Conservation (phyloP, 2,888 invertebrate species). For the Homarus gammarus region DNA sequence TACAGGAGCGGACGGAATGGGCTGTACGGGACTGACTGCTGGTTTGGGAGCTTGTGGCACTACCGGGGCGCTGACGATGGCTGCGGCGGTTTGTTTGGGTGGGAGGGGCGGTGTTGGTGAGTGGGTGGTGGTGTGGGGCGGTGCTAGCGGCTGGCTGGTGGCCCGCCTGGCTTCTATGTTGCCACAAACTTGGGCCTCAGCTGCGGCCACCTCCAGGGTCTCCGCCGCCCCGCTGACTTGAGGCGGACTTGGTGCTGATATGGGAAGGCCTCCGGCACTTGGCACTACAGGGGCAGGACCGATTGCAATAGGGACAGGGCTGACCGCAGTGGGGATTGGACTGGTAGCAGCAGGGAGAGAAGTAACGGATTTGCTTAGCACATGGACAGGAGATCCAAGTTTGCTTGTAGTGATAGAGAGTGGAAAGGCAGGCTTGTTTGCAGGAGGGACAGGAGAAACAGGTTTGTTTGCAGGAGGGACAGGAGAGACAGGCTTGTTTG, state of each 20-base stretch:
- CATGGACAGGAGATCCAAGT: not conserved
- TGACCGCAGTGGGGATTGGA: not conserved
- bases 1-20: conserved; percentile 1
- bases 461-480: conserved; percentile 2
- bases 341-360: conserved; percentile 14
- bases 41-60: conserved; percentile 35
- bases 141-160: not conserved
- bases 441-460: conserved; percentile 12
- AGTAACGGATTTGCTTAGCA: not conserved
- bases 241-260: not conserved
- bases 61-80: not conserved
- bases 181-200: not conserved
- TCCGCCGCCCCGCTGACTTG: not conserved
- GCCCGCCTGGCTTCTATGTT: not conserved
- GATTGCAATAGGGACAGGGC: not conserved
- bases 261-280: not conserved
- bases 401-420: not conserved
- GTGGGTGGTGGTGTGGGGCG: not conserved
- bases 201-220: not conserved
- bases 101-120: conserved; percentile 16
- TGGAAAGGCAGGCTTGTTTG: not conserved
- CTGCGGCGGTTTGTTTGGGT: not conserved
- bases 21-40: not conserved
- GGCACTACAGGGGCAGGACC: not conserved
- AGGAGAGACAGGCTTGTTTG: conserved; percentile 27